phyloP scores from a whole-genome alignment of 2,113 vertebrate genomes.

The Eptatretus burgeri region DNA sequence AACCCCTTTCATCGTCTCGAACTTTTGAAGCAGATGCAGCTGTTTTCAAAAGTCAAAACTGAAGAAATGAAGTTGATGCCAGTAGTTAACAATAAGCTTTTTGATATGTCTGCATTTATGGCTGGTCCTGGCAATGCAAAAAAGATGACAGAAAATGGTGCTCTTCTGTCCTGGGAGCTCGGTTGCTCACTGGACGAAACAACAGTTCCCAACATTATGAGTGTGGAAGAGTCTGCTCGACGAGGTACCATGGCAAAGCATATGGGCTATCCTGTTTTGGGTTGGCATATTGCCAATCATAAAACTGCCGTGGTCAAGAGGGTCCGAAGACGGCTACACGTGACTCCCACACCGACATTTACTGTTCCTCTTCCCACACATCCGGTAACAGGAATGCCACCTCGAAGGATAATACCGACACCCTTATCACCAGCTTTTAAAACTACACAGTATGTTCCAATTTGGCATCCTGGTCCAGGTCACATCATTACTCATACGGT shows the following conservation, averaged over 20 bases:
- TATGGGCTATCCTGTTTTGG: constrained; percentile 70
- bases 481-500: background rate
- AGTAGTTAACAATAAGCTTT: constrained; percentile 78
- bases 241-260: constrained; percentile 61
- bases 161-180: constrained; percentile 66
- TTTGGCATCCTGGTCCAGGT: background rate
- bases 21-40: constrained; percentile 39
- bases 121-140: constrained; percentile 87
- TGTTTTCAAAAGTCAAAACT: constrained; percentile 48
- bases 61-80: constrained; percentile 63
- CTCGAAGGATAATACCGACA: constrained; percentile 44
- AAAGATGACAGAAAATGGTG: constrained; percentile 82
- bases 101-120: constrained; percentile 95
- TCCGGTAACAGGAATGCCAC: constrained; percentile 34
- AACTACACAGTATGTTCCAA: constrained; percentile 12
- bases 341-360: constrained; percentile 60
- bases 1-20: constrained; percentile 41
- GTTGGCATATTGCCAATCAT: constrained; percentile 92
- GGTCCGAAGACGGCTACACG: constrained; percentile 50
- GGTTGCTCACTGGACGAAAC: constrained; percentile 62
- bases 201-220: constrained; percentile 52
- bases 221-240: constrained; percentile 55
- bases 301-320: constrained; percentile 53
- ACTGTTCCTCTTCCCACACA: constrained; percentile 45
- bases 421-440: constrained; percentile 56